A percentile compares a stretch with the other conserved stretches of the same genome.
Evolutionary conservation across 2,113 vertebrate genomes (phyloP).

Genomic region (Daboia siamensis): DNA sequence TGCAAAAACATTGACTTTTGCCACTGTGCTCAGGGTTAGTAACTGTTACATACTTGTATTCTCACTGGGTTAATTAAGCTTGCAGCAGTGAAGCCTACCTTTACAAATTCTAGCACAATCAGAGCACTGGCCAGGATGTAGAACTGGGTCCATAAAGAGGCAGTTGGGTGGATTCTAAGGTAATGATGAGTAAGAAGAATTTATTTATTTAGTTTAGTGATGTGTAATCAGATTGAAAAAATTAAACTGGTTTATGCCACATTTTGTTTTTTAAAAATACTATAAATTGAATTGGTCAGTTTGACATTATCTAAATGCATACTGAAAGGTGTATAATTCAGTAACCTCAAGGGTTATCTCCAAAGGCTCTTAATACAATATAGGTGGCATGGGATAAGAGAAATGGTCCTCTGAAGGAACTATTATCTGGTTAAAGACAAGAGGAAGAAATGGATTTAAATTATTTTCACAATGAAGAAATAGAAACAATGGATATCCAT

Average conservation of each 20-base stretch:
- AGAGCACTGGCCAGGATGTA: neutral
- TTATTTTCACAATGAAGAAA: neutral
- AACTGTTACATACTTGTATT: neutral
- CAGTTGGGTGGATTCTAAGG: neutral
- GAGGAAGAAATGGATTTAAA: neutral
- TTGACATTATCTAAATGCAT: neutral
- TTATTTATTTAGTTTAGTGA: neutral
- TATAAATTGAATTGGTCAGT: neutral
- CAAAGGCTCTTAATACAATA: neutral
- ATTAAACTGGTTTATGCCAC: neutral
- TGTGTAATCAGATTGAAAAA: neutral
- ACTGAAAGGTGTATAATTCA: neutral
- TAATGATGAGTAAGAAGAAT: neutral
- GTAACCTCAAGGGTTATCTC: neutral
- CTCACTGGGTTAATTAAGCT: too few species aligned
- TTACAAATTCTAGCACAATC: neutral
- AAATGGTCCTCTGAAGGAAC: neutral
- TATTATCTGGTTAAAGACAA: neutral
- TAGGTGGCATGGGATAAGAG: neutral
- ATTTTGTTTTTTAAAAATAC: neutral
- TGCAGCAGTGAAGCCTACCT: neutral
- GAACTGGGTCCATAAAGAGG: neutral
- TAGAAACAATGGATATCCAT: neutral
- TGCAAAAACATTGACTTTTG: neutral
- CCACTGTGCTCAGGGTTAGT: neutral